A percentile compares a stretch with the other conserved stretches of the same genome.
Evolutionary conservation across 2,113 vertebrate species (phyloP).

Genomic region (Salminus brasiliensis): DNA sequence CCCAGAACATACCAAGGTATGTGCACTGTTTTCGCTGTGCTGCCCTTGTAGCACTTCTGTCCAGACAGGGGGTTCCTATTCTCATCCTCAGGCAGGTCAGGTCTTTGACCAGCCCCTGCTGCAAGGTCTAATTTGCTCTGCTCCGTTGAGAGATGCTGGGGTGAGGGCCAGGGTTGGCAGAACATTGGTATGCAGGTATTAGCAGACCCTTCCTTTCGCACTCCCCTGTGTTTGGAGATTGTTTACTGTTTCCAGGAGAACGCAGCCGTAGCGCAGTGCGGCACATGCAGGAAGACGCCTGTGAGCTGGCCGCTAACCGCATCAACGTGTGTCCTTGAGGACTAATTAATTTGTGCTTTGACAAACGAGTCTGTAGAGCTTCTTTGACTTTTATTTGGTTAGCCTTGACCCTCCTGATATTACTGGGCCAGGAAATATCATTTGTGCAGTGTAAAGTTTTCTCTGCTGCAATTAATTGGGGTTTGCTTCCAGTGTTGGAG

Average conservation of each 20-base stretch:
- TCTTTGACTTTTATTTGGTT: slow-evolving; percentile 35
- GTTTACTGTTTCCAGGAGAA: slow-evolving; percentile 74
- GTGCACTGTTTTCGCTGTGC: slow-evolving; percentile 26
- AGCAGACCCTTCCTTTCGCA: slow-evolving; percentile 13
- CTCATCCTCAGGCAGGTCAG: not conserved
- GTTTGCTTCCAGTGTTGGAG: not conserved
- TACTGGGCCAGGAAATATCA: slow-evolving; percentile 6
- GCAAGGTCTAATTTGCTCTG: slow-evolving; percentile 3
- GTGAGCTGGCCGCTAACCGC: not conserved
- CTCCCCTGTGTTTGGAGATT: slow-evolving; percentile 47
- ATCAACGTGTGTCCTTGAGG: slow-evolving; percentile 39
- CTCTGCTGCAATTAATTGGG: not conserved
- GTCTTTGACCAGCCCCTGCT: not conserved
- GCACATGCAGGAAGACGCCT: slow-evolving; percentile 29
- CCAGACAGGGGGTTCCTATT: not conserved
- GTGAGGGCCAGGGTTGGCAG: not conserved
- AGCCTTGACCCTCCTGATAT: not conserved
- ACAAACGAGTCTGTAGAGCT: slow-evolving; percentile 28
- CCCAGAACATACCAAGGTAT: slow-evolving; percentile 73
- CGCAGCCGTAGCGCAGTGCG: not conserved
- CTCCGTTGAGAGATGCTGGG: not conserved
- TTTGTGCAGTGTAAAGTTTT: slow-evolving; percentile 1
- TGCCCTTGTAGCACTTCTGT: not conserved
- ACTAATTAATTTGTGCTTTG: slow-evolving; percentile 31
- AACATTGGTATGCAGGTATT: slow-evolving; percentile 17